phyloP scores from a whole-genome alignment of 1,140 invertebrate genomes.

The Meloidogyne hapla region DNA sequence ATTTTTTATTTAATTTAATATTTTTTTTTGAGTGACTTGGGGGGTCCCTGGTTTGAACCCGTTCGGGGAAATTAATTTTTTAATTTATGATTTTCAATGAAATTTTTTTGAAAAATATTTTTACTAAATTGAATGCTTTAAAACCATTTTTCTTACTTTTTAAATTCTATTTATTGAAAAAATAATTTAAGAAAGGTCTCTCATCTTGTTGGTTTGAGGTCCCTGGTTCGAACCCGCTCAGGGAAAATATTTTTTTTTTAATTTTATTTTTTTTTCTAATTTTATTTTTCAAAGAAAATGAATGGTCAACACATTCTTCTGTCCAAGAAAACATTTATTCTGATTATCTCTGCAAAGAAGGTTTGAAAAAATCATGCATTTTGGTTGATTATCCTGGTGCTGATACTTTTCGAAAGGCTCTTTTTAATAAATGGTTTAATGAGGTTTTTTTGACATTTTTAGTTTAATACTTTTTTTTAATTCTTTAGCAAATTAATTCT shows the following conservation, averaged over 20 bases:
- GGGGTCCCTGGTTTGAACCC: background rate
- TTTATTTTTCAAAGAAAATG: constrained; percentile 17
- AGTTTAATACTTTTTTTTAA: background rate
- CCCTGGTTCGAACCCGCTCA: too few species aligned
- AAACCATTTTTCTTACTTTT: too few species aligned
- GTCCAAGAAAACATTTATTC: constrained; percentile 41
- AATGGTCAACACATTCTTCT: constrained; percentile 41
- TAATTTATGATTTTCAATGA: too few species aligned
- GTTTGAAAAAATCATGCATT: constrained; percentile 18
- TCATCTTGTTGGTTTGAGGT: too few species aligned
- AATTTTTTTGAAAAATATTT: too few species aligned
- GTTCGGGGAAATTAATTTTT: too few species aligned
- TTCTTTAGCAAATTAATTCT: constrained; percentile 21
- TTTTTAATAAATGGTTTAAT: constrained; percentile 44
- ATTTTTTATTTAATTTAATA: constrained; percentile 8
- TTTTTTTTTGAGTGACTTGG: background rate
- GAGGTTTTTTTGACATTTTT: constrained; percentile 21
- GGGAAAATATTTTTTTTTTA: background rate
- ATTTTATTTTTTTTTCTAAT: background rate
- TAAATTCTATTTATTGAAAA: too few species aligned
- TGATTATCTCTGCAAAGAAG: constrained; percentile 11
- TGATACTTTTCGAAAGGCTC: constrained; percentile 35
- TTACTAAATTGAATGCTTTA: too few species aligned
- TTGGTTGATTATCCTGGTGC: constrained; percentile 51
- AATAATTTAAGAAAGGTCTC: too few species aligned